Evolutionary conservation across 2,113 vertebrate genomes (phyloP).

Genomic region (Pelecanoides urinatrix): DNA sequence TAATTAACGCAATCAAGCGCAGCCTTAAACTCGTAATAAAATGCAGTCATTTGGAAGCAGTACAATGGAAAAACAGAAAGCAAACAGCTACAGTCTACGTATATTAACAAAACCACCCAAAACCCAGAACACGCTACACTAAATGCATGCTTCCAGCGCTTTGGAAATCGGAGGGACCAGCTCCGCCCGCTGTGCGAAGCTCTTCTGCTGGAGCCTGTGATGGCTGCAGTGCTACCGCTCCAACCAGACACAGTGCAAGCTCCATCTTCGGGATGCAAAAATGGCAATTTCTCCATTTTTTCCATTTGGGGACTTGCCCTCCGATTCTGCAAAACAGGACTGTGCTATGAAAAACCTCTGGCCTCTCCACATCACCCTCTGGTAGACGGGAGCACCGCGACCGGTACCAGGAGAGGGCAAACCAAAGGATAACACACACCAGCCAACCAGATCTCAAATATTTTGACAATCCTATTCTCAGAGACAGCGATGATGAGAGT

Average conservation of each 20-base stretch:
- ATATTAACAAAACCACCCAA: neutral
- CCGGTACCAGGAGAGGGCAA: neutral
- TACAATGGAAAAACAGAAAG: neutral
- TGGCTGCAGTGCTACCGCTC: too few relatives aligned
- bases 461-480: neutral
- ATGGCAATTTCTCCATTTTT: fast-evolving
- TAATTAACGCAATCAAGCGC: neutral
- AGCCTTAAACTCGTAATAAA: neutral
- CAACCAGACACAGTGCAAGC: fast-evolving
- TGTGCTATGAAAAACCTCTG: neutral
- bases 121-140: fast-evolving
- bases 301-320: neutral
- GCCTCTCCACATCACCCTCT: neutral
- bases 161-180: neutral
- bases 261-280: neutral
- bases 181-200: fast-evolving
- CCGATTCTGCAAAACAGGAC: neutral
- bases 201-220: neutral
- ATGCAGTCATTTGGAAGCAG: neutral
- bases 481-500: too few relatives aligned
- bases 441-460: neutral
- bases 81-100: fast-evolving
- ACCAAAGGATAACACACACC: fast-evolving
- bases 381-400: fast-evolving
- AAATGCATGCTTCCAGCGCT: fast-evolving